These are phyloP conservation scores for Ptychobarbus kaznakovi DNA, from an alignment of 2,797 vertebrate genomes.

Conservation along the genomic window DNA sequence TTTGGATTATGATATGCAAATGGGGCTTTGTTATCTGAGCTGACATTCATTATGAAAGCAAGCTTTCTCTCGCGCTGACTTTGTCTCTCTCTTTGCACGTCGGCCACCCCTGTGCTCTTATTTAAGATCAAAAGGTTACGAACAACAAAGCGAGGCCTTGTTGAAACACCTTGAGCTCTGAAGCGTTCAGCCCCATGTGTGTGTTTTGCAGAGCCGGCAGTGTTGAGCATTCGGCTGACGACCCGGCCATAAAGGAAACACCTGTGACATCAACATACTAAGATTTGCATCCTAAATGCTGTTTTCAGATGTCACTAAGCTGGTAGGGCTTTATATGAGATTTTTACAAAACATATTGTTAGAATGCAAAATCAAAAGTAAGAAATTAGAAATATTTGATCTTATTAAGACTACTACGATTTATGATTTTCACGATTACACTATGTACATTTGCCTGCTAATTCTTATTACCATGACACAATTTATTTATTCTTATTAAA, in stretches of 20 bases:
- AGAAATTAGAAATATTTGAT: neutral
- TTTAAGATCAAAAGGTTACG: conserved; percentile 76
- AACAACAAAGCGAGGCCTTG: conserved; percentile 72
- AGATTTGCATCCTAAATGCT: conserved; percentile 71
- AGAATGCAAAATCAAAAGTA: neutral
- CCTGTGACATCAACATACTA: conserved; percentile 72
- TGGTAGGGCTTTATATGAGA: conserved; percentile 68
- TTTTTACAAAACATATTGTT: neutral
- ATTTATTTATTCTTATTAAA: no score
- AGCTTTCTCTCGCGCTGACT: conserved; percentile 36
- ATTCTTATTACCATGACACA: neutral
- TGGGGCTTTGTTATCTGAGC: conserved; percentile 73
- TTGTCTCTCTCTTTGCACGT: conserved; percentile 9
- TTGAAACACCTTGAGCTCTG: conserved; percentile 52
- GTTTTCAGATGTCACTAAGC: conserved; percentile 77
- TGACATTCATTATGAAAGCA: conserved; percentile 75
- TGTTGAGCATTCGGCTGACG: conserved; percentile 5
- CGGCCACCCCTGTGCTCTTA: conserved; percentile 53
- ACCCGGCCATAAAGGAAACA: conserved; percentile 63
- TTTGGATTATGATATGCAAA: conserved; percentile 79
- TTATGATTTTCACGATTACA: neutral
- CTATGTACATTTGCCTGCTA: neutral
- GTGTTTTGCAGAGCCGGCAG: conserved; percentile 42
- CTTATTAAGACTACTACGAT: neutral
- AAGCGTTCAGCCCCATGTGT: conserved; percentile 48